Percentiles rank a stretch among this genome's conserved stretches.
These are phyloP conservation scores for Drosophila virilis DNA, from an alignment of 1,140 invertebrate species.

Conservation along the genomic window DNA sequence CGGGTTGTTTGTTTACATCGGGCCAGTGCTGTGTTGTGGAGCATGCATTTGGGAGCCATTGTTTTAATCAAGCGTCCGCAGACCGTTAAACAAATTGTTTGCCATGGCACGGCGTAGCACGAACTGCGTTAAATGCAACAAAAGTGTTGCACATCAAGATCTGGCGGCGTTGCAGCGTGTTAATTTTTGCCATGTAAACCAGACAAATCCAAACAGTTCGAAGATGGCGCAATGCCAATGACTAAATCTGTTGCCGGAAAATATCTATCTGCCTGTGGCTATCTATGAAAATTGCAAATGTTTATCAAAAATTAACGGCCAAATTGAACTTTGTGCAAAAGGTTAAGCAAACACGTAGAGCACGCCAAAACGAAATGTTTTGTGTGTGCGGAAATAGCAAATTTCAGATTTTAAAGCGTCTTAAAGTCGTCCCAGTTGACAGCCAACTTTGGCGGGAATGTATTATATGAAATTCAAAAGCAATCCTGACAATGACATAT, in stretches of 20 bases:
- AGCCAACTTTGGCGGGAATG: slow-evolving; percentile 5
- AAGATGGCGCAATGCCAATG: slow-evolving; percentile 54
- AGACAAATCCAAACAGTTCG: slow-evolving; percentile 39
- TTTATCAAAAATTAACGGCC: slow-evolving; percentile 66
- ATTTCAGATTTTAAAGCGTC: slow-evolving; percentile 36
- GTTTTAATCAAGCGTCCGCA: slow-evolving; percentile 48
- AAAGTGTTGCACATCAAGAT: slow-evolving; percentile 59
- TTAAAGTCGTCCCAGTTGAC: slow-evolving; percentile 21
- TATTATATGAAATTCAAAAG: slow-evolving; percentile 28
- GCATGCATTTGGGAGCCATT: slow-evolving; percentile 50
- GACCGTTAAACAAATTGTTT: slow-evolving; percentile 28
- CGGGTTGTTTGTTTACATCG: slow-evolving; percentile 53
- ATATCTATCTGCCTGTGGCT: slow-evolving; percentile 17
- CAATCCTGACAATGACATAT: slow-evolving; percentile 44
- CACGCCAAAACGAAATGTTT: slow-evolving; percentile 14
- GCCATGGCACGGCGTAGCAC: slow-evolving; percentile 34
- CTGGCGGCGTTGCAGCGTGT: slow-evolving; percentile 23
- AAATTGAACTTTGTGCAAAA: slow-evolving; percentile 73
- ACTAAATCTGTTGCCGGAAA: slow-evolving; percentile 25
- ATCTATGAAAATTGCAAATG: slow-evolving; percentile 33
- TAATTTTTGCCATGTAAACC: slow-evolving; percentile 67
- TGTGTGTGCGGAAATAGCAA: slow-evolving; percentile 3
- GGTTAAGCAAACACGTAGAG: slow-evolving; percentile 62
- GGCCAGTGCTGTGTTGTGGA: slow-evolving; percentile 16
- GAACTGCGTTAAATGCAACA: slow-evolving; percentile 44